These are phyloP conservation scores for Galerucella nymphaeae DNA, from an alignment of 2,888 invertebrate species.

Conservation along the genomic window DNA sequence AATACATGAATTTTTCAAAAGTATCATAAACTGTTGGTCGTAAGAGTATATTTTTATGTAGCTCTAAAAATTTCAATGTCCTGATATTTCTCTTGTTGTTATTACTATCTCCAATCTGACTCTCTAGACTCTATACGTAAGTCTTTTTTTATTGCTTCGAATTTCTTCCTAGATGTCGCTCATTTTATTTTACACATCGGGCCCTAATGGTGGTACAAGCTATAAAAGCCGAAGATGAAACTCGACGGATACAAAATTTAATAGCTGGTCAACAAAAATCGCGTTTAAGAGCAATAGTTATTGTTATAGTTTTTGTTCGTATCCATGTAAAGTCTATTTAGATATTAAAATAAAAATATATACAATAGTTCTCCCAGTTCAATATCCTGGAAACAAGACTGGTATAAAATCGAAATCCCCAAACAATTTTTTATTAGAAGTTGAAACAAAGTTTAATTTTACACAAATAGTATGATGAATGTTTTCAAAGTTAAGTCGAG, in stretches of 20 bases:
- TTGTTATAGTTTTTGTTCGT: too few species aligned
- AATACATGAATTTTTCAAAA: conserved; percentile 54
- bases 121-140: conserved; percentile 18
- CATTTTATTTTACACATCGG: conserved; percentile 20
- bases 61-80: conserved; percentile 33
- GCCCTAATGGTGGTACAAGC: conserved; percentile 6
- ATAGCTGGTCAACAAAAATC: too few species aligned
- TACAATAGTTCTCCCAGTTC: too few species aligned
- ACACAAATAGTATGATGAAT: too few species aligned
- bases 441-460: too few species aligned
- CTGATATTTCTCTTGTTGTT: conserved; percentile 33
- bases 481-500: too few species aligned
- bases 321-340: too few species aligned
- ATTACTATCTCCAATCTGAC: conserved; percentile 31
- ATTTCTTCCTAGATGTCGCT: conserved; percentile 14
- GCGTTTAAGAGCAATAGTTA: too few species aligned
- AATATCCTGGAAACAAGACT: too few species aligned
- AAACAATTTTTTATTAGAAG: too few species aligned
- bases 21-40: conserved; percentile 52
- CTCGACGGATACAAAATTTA: neutral
- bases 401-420: too few species aligned
- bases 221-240: conserved; percentile 13
- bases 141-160: conserved; percentile 21
- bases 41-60: conserved; percentile 52
- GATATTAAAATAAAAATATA: too few species aligned